Evolutionary conservation across 2,113 vertebrate species (phyloP), one percentile per base, ranked within the genome.

Genomic region (Typhlomys cinereus): DNA sequence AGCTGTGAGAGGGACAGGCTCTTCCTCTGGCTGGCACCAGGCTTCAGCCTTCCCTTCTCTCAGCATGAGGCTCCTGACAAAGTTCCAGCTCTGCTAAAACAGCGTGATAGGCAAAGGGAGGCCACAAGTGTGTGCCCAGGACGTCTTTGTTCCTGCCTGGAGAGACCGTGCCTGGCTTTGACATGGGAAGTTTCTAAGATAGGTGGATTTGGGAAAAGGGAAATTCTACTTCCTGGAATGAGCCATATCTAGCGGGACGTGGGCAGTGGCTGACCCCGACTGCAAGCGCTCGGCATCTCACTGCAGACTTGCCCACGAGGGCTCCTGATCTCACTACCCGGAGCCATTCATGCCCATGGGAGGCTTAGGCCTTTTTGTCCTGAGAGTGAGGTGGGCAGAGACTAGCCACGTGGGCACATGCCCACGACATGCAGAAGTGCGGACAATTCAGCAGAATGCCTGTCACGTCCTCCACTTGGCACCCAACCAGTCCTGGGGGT

Each of bases 401-500:
- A 61, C 15, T 10, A 34, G 44, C 57, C 4, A 7, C 0, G 12
- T 1, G 1, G 34, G 31, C 44, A n/a, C 20, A 7, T 41, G 50
- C 73, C 8, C 6, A 0, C 0, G 31, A 41, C 71, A 44, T 31
- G 17, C n/a, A 34, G 39, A 1, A 21, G 31, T 27, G n/a, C 27
- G 67, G 41, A 6, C 2, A 10, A 18, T 21, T 64, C 4, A 18
- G 76, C 36, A 57, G 29, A 18, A 39, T 62, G 21, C 29, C 57
- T 57, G 50, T 13, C 23, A 36, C 18, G 4, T 25, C 54, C 25
- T 78, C 52, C 9, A 14, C 13, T 21, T 29, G 17, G 25, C 5
- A 1, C 13, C 6, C 0, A 1, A 25, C 11, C 39, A 18, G 0
- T 11, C 0, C 0, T 5, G 39, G 87, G n/a, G 52, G 15, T 17